Conservation (phyloP, 2,888 invertebrate genomes). For the Podabrus alpinus region DNA sequence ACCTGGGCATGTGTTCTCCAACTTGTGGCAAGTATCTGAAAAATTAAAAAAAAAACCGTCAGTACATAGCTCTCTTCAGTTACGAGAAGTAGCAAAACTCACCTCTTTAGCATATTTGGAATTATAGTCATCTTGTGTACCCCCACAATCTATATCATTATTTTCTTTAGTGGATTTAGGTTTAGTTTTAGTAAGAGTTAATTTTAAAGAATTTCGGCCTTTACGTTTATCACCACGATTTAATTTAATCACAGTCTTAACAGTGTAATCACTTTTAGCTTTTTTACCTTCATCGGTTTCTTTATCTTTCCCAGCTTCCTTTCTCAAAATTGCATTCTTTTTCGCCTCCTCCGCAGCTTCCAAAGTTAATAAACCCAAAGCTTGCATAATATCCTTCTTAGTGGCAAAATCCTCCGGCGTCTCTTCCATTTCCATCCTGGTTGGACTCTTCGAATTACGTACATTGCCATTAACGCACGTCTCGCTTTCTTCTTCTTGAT, state of each 20-base stretch:
- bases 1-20: conserved; percentile 49
- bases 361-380: conserved; percentile 74
- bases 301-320: conserved; percentile 56
- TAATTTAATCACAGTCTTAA: conserved; percentile 83
- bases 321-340: conserved; percentile 42
- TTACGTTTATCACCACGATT: conserved; percentile 71
- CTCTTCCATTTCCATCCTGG: conserved; percentile 36
- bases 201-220: conserved; percentile 73
- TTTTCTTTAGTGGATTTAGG: conserved; percentile 36
- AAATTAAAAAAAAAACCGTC: conserved; percentile 55
- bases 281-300: conserved; percentile 45
- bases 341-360: conserved; percentile 74
- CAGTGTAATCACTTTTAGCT: conserved; percentile 63
- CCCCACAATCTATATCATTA: conserved; percentile 55
- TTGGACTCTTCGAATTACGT: conserved; percentile 11
- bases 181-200: conserved; percentile 77
- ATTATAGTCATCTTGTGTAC: conserved; percentile 55
- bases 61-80: not conserved
- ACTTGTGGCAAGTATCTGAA: conserved; percentile 34
- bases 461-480: not conserved
- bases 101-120: conserved; percentile 66
- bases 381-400: conserved; percentile 75
- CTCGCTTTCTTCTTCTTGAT: not conserved
- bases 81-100: conserved; percentile 33
- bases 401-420: conserved; percentile 41